Percentiles rank a stretch among this genome's conserved stretches.
Evolutionary conservation across 1,140 invertebrate genomes (phyloP).

Genomic region (Ridgeia piscesae): DNA sequence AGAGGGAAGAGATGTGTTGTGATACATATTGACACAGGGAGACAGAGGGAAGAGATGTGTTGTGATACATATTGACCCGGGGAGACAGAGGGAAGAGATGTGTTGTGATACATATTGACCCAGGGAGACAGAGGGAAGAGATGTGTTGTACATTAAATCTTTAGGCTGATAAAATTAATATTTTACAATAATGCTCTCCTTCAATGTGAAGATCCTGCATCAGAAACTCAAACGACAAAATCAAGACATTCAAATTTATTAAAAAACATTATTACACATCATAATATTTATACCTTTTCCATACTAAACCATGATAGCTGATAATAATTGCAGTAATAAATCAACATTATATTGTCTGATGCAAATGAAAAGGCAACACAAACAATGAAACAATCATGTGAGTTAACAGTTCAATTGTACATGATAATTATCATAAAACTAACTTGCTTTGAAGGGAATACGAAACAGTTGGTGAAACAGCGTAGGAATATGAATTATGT

Average conservation of each 20-base stretch:
- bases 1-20: too few species aligned
- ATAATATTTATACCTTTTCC: background rate
- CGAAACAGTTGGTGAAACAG: background rate
- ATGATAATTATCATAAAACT: background rate
- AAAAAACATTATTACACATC: background rate
- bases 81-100: too few species aligned
- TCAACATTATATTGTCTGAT: background rate
- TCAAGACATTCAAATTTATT: background rate
- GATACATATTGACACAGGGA: too few species aligned
- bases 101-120: too few species aligned
- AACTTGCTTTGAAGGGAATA: background rate
- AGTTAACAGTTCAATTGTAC: background rate
- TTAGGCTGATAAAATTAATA: too few species aligned
- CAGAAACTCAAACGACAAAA: background rate
- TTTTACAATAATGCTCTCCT: background rate
- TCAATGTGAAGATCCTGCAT: too few species aligned
- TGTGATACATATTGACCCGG: too few species aligned
- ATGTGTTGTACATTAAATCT: too few species aligned
- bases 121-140: too few species aligned
- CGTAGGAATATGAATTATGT: background rate
- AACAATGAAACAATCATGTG: background rate
- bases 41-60: too few species aligned
- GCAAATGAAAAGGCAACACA: background rate
- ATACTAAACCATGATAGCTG: slow-evolving; percentile 5
- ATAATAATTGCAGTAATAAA: background rate